Evolutionary conservation across 2,888 invertebrate genomes (phyloP).

Genomic region (Amiota communis): DNA sequence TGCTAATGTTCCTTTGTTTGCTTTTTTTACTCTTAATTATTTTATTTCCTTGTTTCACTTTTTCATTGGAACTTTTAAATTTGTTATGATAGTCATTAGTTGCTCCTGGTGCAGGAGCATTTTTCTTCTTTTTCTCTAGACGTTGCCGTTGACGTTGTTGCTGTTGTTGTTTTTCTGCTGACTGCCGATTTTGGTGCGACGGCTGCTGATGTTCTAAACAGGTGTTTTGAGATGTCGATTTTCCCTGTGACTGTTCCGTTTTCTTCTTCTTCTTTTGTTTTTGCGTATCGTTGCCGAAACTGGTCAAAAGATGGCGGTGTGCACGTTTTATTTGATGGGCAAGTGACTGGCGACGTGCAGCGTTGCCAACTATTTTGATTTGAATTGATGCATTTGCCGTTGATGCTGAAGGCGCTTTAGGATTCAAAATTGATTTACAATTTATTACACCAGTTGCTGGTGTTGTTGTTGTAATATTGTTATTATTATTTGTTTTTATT

Average conservation of each 20-base stretch:
- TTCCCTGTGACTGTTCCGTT: constrained; percentile 19
- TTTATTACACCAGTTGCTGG: constrained; percentile 26
- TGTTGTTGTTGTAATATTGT: constrained; percentile 30
- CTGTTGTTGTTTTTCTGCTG: constrained; percentile 45
- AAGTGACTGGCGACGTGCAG: constrained; percentile 62
- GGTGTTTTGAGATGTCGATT: constrained; percentile 17
- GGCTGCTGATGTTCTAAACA: constrained; percentile 14
- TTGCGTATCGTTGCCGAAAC: constrained; percentile 65
- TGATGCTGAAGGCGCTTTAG: constrained; percentile 38
- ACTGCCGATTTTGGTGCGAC: constrained; percentile 37
- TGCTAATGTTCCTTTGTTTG: constrained; percentile 43
- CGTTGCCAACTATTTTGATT: constrained; percentile 54
- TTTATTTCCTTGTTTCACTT: constrained; percentile 47
- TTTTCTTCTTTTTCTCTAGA: constrained; percentile 41
- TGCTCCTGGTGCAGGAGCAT: constrained; percentile 46
- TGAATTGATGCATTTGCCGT: constrained; percentile 40
- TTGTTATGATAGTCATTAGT: constrained; percentile 43
- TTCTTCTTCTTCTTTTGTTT: constrained; percentile 40
- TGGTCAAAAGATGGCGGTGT: constrained; percentile 71
- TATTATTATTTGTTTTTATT: constrained; percentile 31
- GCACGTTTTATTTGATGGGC: constrained; percentile 71
- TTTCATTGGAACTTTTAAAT: constrained; percentile 31
- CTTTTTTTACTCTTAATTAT: constrained; percentile 50
- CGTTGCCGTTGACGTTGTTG: constrained; percentile 35
- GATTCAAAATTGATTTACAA: neutral